Evolutionary conservation across 2,113 vertebrate genomes (phyloP).

Genomic region (Engystomops pustulosus): DNA sequence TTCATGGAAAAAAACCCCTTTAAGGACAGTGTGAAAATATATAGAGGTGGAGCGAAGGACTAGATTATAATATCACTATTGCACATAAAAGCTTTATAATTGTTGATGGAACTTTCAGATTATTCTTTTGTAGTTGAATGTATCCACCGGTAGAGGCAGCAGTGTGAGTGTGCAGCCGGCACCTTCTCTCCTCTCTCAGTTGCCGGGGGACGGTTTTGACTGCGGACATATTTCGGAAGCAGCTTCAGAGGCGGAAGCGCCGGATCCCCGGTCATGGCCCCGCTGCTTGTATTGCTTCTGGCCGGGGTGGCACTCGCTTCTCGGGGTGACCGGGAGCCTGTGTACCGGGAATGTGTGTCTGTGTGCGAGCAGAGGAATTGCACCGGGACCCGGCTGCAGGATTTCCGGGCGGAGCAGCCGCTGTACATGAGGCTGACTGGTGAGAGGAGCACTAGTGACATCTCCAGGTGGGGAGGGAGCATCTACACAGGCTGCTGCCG

Average conservation of each 20-base stretch:
- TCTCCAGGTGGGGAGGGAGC: background rate
- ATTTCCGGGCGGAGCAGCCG: constrained; percentile 87
- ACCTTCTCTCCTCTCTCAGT: background rate
- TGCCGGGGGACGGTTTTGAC: constrained; percentile 60
- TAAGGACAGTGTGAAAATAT: no score
- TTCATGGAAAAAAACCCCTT: no score
- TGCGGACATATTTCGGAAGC: constrained; percentile 63
- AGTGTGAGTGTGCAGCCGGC: background rate
- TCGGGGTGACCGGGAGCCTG: constrained; percentile 91
- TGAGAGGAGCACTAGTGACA: constrained; percentile 60
- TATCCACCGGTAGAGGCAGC: background rate
- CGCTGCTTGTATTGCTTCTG: constrained; percentile 67
- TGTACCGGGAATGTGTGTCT: constrained; percentile 90
- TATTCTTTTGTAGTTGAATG: no score
- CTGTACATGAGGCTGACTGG: constrained; percentile 91
- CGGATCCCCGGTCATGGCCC: constrained; percentile 63
- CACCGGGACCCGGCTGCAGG: constrained; percentile 82
- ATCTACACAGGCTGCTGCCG: no score
- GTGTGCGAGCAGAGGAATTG: constrained; percentile 89
- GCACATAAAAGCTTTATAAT: no score
- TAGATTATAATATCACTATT: no score
- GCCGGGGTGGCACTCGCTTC: constrained; percentile 74
- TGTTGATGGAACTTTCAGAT: no score
- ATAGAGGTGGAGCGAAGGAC: no score
- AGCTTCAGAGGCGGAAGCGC: constrained; percentile 60